Evolutionary conservation across 2,888 invertebrate genomes (phyloP).

Genomic region (Eustalomyia histrio): DNA sequence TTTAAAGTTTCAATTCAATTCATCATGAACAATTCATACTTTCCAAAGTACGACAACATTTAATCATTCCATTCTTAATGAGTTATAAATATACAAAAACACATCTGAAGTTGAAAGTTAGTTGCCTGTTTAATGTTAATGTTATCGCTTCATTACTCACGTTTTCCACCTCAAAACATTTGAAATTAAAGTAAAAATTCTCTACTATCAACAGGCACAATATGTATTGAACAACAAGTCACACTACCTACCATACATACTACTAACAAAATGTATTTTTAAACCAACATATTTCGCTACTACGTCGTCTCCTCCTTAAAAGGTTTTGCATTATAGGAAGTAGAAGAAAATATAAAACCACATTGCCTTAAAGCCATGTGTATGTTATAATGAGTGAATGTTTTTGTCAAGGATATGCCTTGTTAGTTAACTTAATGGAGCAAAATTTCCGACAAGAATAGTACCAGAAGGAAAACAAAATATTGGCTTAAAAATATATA

Average conservation of each 20-base stretch:
- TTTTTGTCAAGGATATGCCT: constrained; percentile 65
- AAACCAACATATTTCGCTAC: not conserved
- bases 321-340: not conserved
- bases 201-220: constrained; percentile 11
- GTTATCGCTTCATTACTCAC: constrained; percentile 61
- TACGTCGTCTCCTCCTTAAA: not conserved
- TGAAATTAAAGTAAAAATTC: constrained; percentile 23
- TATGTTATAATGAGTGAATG: constrained; percentile 3
- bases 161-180: constrained; percentile 52
- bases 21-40: too few species aligned
- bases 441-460: constrained; percentile 62
- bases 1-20: too few species aligned
- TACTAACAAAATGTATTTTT: not conserved
- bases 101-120: not conserved
- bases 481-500: not conserved
- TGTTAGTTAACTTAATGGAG: constrained; percentile 65
- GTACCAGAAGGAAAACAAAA: constrained; percentile 30
- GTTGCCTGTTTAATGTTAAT: constrained; percentile 60
- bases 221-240: not conserved
- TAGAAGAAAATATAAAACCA: constrained; percentile 40
- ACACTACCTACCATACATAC: not conserved
- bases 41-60: too few species aligned
- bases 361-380: constrained; percentile 56
- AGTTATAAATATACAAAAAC: too few species aligned
- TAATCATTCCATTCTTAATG: too few species aligned